Conservation (phyloP, 1,140 invertebrate species). For the Parasteatoda tepidariorum region DNA sequence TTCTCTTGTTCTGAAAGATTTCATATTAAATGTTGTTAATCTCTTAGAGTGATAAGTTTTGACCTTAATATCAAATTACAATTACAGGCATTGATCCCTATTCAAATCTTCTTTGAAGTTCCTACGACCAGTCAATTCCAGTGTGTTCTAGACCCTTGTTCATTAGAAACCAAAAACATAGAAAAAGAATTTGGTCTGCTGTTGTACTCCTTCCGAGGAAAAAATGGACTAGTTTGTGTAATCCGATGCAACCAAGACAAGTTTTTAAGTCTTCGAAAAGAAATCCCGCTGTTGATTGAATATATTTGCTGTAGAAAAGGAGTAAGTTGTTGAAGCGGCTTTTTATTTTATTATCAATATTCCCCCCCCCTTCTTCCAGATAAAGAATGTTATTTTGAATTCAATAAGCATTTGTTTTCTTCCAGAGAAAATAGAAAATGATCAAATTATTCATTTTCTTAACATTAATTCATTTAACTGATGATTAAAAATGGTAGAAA, state of each 20-base stretch:
- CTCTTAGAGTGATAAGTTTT: too few relatives aligned
- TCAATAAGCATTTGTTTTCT: too few relatives aligned
- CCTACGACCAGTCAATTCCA: neutral
- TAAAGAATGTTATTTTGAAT: too few relatives aligned
- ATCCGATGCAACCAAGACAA: slow-evolving; percentile 29
- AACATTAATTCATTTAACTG: too few relatives aligned
- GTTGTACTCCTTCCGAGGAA: neutral
- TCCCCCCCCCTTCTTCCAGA: neutral
- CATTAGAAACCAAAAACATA: neutral
- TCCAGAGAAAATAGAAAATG: too few relatives aligned
- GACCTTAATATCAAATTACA: too few relatives aligned
- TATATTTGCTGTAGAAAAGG: slow-evolving; percentile 19
- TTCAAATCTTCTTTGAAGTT: slow-evolving; percentile 39
- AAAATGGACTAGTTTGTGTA: neutral
- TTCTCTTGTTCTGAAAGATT: too few relatives aligned
- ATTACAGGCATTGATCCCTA: slow-evolving; percentile 40
- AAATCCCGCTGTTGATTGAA: slow-evolving; percentile 27
- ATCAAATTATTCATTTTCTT: too few relatives aligned
- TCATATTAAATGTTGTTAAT: too few relatives aligned
- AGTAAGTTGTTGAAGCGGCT: slow-evolving; percentile 22
- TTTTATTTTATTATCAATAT: neutral
- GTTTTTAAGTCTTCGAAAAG: neutral
- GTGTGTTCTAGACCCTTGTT: neutral
- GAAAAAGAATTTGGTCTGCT: neutral
- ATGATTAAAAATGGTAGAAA: too few relatives aligned